Percentiles rank a stretch among this genome's conserved stretches.
Evolutionary conservation across 2,797 vertebrate genomes (phyloP).

Genomic region (Lacerta viridis): DNA sequence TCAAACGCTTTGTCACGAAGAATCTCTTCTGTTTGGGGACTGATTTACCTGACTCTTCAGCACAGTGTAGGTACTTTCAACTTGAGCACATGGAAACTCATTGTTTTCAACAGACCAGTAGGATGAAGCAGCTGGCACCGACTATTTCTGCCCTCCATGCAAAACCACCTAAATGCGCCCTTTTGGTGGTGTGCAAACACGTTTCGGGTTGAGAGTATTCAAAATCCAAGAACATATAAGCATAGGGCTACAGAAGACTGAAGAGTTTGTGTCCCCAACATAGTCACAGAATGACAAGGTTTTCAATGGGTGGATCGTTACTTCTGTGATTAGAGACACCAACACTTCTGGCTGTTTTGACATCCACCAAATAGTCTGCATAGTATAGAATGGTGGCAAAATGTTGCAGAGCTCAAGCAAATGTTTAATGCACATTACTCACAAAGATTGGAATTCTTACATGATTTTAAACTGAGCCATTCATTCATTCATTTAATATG

Average conservation of each 20-base stretch:
- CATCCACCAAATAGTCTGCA: neutral
- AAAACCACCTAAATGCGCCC: neutral
- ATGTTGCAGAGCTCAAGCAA: neutral
- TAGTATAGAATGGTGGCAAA: neutral
- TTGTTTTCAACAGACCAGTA: neutral
- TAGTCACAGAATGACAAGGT: constrained; percentile 26
- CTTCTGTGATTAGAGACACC: constrained; percentile 6
- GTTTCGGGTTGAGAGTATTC: neutral
- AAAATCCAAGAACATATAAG: constrained; percentile 5
- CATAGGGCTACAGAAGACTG: neutral
- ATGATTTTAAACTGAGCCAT: neutral
- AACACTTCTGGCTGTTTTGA: constrained; percentile 12
- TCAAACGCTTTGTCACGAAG: neutral
- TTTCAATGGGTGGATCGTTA: constrained; percentile 21
- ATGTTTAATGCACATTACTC: neutral
- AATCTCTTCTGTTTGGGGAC: neutral
- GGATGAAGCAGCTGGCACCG: neutral
- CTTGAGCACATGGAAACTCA: neutral
- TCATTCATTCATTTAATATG: too few relatives aligned
- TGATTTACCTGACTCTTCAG: neutral
- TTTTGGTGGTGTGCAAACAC: neutral
- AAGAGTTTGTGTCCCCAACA: neutral
- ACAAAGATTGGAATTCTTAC: neutral
- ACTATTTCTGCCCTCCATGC: neutral
- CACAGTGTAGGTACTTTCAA: neutral